Evolutionary conservation across 1,140 invertebrate species (phyloP), one percentile per base, ranked within the genome.

Genomic region (Cotesia typhae): DNA sequence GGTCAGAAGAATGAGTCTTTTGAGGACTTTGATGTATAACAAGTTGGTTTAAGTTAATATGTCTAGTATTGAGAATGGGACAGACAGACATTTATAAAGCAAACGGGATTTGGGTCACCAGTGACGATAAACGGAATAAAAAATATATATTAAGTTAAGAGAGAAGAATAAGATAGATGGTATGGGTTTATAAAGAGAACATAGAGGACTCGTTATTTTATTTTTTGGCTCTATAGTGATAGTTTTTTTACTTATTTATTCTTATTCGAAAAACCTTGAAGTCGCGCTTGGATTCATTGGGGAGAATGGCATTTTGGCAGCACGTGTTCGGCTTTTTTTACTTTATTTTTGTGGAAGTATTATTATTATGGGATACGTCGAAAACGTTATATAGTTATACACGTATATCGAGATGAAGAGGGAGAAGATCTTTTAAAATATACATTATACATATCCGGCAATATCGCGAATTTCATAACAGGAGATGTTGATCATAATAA

Each of bases 221-320:
- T 47, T 67, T 67, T 65, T 20, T 67, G 65, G n/a, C 41, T 51
- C 9, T 12, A 65, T 47, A 28, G 28, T 28, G 28, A 28, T 47
- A 7, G 6, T 47, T 47, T 47, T 47, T 47, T 7, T 47, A 9
- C 41, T 47, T 41, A 41, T 64, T 63, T 63, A 63, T 63, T 72
- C 76, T 76, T 75, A 75, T 74, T 80, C 75, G 73, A 61, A 57
- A 70, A 71, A 75, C 74, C 72, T 73, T 76, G 69, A 75, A 65
- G 71, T 37, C 28, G 6, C 41, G 10, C 41, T 7, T 6, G 41
- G 41, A 38, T 7, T 20, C 66, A 66, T 10, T 55, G 63, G 61
- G 69, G 61, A 35, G 28, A 51, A 4, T 63, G 67, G 59, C 41
- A 65, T 68, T 68, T 72, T 51, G 55, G 17, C 38, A n/a, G 59